Evolutionary conservation across 1,140 invertebrate species (phyloP).

Genomic region (Drosophila rhopaloa): DNA sequence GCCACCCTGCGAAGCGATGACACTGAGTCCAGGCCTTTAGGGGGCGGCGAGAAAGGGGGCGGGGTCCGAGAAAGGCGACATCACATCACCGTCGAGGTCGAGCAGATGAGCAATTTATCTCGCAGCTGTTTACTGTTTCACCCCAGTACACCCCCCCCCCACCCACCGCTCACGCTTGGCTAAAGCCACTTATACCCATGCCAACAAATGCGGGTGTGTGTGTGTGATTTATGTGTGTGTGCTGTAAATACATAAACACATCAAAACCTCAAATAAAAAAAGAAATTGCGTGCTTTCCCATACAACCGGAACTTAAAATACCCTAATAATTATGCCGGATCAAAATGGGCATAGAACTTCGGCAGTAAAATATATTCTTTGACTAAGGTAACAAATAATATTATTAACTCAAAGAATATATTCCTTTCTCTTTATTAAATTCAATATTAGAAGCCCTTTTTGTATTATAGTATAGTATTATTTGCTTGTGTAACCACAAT

Average conservation of each 20-base stretch:
- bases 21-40: constrained; percentile 40
- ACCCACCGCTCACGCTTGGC: constrained; percentile 65
- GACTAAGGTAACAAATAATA: too few species aligned
- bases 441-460: too few species aligned
- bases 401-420: too few species aligned
- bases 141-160: constrained; percentile 11
- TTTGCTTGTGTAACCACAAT: too few species aligned
- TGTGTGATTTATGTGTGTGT: constrained; percentile 67
- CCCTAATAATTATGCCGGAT: background rate
- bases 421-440: too few species aligned
- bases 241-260: constrained; percentile 81
- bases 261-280: constrained; percentile 62
- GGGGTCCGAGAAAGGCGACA: constrained; percentile 22
- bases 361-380: background rate
- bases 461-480: too few species aligned
- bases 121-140: constrained; percentile 81
- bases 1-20: constrained; percentile 44
- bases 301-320: background rate
- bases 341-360: background rate
- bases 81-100: constrained; percentile 61
- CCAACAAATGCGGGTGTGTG: constrained; percentile 35
- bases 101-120: constrained; percentile 83
- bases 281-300: background rate
- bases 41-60: background rate
- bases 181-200: constrained; percentile 75